Base-by-base conservation (phyloP, 2,888 invertebrate species). In the Patella ulyssiponensis region DNA sequence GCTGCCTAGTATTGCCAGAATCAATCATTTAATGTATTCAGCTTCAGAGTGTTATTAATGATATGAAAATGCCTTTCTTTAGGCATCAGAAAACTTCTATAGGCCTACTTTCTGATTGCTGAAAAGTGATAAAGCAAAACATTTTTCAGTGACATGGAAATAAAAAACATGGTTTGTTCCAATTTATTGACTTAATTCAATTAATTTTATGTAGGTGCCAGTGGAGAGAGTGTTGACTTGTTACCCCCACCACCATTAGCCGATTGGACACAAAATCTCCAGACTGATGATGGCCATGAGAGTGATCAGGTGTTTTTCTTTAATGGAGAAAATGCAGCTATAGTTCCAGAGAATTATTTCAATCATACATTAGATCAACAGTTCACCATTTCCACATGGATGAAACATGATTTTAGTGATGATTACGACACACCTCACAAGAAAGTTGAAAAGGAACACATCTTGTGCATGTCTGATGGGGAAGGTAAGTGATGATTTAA, bases 381-480 rank as follows among this genome's bases (percentile, higher is more conserved):
- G 76, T 99, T 99, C 93, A 96, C 96, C 78, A 94, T 99, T 87
- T 95, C 96, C 70, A 97, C 97, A 14, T 98, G 99, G 96, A 95
- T 99, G 94, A 95, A 97, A 74, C 99, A 99, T 93, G 96, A 96
- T 69, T 80, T 80, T 1, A 56, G 77, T 9, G 81, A 77, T 20
- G 78, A 76, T 71, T 73, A 79, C 7, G 81, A 82, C 53, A 82
- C 82, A 53, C 80, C 95, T 52, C 80, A 82, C 14, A 83, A 82
- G 23, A 82, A 87, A 94, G 73, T 80, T 4, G 84, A 95, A 84
- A 99, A 99, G 93, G 99, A 99, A 90, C 98, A 99, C 90, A 95
- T 99, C 87, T 93, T 99, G 71, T 99, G 99, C 92, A 96, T 96
- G 88, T 97, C 98, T 51, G 99, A 99, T 92, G 98, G 98, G 90